These are phyloP conservation scores for Nemapogon koenigi DNA, from an alignment of 2,888 invertebrate species.

Conservation along the genomic window DNA sequence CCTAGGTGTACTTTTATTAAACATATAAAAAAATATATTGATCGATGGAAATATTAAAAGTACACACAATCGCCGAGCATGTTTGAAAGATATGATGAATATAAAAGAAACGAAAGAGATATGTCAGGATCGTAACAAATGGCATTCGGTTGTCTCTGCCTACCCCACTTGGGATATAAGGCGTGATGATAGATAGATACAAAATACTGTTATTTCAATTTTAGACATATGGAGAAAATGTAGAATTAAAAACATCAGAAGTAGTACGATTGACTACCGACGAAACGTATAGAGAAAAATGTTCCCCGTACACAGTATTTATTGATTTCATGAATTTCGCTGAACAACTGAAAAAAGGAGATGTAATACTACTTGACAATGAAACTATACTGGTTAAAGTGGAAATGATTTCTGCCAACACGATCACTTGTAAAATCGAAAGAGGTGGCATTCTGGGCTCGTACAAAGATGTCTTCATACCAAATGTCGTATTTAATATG, in stretches of 20 bases:
- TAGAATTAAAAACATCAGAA: conserved; percentile 47
- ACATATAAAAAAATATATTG: no score
- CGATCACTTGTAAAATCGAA: conserved; percentile 44
- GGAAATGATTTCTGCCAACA: conserved; percentile 45
- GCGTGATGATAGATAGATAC: no score
- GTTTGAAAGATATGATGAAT: no score
- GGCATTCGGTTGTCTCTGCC: no score
- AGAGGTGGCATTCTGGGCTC: conserved; percentile 46
- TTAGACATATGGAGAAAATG: conserved; percentile 38
- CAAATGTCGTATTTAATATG: conserved; percentile 41
- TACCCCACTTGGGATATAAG: no score
- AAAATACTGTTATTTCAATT: no score
- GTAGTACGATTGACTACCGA: conserved; percentile 59
- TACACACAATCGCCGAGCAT: no score
- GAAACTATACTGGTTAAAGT: conserved; percentile 80
- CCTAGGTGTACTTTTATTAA: no score
- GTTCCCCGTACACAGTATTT: conserved; percentile 59
- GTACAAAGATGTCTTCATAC: conserved; percentile 45
- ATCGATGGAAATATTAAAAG: no score
- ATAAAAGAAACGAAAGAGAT: no score
- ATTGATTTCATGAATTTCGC: conserved; percentile 60
- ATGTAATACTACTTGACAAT: conserved; percentile 63
- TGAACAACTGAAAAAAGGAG: conserved; percentile 54
- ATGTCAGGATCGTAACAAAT: no score
- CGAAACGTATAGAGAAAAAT: conserved; percentile 60